Conservation (phyloP, 2,797 vertebrate species). For the Parotocinclus haroldoi region DNA sequence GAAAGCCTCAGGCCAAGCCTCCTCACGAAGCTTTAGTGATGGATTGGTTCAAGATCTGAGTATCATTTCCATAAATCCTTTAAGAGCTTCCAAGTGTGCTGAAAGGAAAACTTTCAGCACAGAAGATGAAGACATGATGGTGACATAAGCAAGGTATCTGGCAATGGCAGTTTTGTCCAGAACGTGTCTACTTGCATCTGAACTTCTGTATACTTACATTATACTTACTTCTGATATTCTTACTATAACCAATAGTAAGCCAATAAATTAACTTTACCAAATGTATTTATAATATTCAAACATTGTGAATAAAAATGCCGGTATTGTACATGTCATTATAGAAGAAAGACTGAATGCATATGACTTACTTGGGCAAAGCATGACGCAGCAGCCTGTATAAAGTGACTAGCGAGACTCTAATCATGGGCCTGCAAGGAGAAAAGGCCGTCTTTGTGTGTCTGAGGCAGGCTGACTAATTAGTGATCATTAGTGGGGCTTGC, state of each 20-base stretch:
- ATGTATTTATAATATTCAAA: conserved; percentile 4
- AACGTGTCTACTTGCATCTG: not conserved
- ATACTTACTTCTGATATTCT: too few species aligned
- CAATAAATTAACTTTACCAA: not conserved
- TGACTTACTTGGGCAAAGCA: conserved; percentile 7
- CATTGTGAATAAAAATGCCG: too few species aligned
- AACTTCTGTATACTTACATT: not conserved
- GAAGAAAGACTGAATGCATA: too few species aligned
- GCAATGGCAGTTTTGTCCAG: conserved; percentile 3
- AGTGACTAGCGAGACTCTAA: conserved; percentile 11
- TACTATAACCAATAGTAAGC: not conserved
- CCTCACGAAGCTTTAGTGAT: not conserved
- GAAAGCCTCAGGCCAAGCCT: conserved; percentile 57
- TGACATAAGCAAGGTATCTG: conserved; percentile 14
- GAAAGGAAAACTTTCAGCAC: conserved; percentile 21
- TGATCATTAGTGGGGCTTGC: conserved; percentile 54
- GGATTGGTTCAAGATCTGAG: not conserved
- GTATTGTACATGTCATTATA: too few species aligned
- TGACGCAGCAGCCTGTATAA: conserved; percentile 25
- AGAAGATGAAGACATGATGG: conserved; percentile 13
- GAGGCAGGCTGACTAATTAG: conserved; percentile 56
- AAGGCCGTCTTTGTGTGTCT: conserved; percentile 51
- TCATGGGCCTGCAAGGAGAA: conserved; percentile 24
- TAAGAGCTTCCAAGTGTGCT: conserved; percentile 23
- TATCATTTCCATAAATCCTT: conserved; percentile 27